Conservation (phyloP, 2,888 invertebrate genomes). For the Oscheius sp. region DNA sequence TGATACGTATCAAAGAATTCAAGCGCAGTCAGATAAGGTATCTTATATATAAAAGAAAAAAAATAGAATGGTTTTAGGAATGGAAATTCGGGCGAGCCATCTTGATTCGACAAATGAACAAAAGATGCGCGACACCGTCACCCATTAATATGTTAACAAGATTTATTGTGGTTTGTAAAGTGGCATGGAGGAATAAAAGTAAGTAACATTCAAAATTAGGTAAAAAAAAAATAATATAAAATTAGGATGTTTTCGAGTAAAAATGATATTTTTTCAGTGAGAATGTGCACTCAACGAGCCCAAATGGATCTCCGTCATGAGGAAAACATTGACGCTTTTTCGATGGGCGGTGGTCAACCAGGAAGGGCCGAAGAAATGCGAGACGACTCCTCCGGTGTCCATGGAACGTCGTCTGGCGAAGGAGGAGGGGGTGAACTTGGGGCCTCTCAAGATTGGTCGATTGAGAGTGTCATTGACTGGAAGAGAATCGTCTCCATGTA, state of each 20-base stretch:
- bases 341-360: slow-evolving; percentile 67
- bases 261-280: slow-evolving; percentile 68
- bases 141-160: slow-evolving; percentile 94
- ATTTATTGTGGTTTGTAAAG: slow-evolving; percentile 70
- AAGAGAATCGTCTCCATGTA: slow-evolving; percentile 66
- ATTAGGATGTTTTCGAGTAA: too few relatives aligned
- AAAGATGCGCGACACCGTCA: slow-evolving; percentile 93
- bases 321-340: slow-evolving; percentile 70
- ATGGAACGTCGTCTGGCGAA: slow-evolving; percentile 11
- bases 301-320: slow-evolving; percentile 69
- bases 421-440: slow-evolving; percentile 46
- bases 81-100: slow-evolving; percentile 99
- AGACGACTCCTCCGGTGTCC: slow-evolving; percentile 43
- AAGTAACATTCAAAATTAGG: slow-evolving; percentile 35
- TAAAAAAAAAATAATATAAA: slow-evolving; percentile 3
- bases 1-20: slow-evolving; percentile 91
- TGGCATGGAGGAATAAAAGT: slow-evolving; percentile 69
- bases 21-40: slow-evolving; percentile 95
- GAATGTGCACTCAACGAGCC: slow-evolving; percentile 69
- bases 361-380: slow-evolving; percentile 59
- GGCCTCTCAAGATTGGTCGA: slow-evolving; percentile 43
- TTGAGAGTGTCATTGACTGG: slow-evolving; percentile 67
- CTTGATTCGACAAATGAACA: slow-evolving; percentile 96
- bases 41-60: not conserved
- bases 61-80: slow-evolving; percentile 74